Base-by-base conservation (phyloP, 1,140 invertebrate genomes). In the Planococcus citri region DNA sequence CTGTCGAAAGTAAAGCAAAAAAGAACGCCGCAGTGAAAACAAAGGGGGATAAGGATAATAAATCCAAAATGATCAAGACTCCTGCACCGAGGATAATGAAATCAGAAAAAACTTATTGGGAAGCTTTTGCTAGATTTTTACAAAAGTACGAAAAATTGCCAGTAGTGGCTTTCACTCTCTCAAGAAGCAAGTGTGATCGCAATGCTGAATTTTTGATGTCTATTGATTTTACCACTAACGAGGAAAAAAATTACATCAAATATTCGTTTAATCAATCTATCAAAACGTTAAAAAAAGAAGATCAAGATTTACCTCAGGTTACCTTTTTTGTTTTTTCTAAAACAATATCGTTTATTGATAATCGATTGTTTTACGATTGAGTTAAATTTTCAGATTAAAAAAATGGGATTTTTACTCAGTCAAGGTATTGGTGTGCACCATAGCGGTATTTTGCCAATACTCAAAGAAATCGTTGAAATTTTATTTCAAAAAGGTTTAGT, bases 401-500 rank as follows among this genome's bases (percentile, higher is more conserved):
- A 82, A 70, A 84, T 98, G 79, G 83, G 87, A 76, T 83, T 88
- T 60, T 84, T 95, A 12, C 77, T 97, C n/a, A 85, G 87, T 75
- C 84, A 87, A 73, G 97, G 97, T 0, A 89, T 98, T 72, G 96
- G 95, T 0, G 87, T 98, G 17, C 96, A 99, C 81, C 96, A 99
- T 78, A 97, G 94, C 79, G 95, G 96, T 22, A 95, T 99, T 73
- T 79, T 99, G 68, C 96, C 96, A 0, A 91, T 98, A 73, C 81
- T 99, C 0, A 98, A 98, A 78, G 97, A 99, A 83, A 93, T 98
- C 67, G 95, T 98, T 0, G 97, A 99, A 81, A 91, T 98, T 85
- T 80, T 98, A 0, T 99, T 99, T 78, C 91, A 95, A 76, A 84
- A 84, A 75, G 91, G 94, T 1, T 83, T 92, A 70, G 91, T 98